phyloP scores from a whole-genome alignment of 2,888 invertebrate species.

The Coleophora flavipennella region DNA sequence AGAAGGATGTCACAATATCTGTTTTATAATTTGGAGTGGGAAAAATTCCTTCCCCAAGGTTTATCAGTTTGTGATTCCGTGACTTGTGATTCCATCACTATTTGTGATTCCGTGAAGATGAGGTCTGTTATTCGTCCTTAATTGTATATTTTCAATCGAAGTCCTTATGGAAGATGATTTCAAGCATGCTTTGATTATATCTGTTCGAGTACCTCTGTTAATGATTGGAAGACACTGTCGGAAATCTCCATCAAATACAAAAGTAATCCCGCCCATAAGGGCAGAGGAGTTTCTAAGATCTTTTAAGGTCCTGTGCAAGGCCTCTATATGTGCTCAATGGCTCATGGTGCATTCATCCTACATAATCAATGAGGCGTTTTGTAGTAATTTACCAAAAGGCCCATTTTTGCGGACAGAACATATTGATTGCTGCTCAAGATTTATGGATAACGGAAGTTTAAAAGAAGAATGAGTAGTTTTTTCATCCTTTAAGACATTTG shows the following conservation, averaged over 20 bases:
- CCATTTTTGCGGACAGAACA: constrained; percentile 21
- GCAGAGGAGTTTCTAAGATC: constrained; percentile 9
- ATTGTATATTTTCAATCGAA: constrained; percentile 10
- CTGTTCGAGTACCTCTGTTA: constrained; percentile 15
- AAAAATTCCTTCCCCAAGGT: constrained; percentile 19
- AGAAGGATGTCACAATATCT: constrained; percentile 8
- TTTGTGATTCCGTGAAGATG: constrained; percentile 15
- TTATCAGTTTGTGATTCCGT: too few relatives aligned
- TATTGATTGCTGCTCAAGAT: constrained; percentile 14
- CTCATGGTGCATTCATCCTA: too few relatives aligned
- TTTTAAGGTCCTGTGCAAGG: constrained; percentile 10
- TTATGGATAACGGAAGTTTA: constrained; percentile 13
- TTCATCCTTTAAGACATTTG: too few relatives aligned
- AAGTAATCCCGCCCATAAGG: constrained; percentile 13
- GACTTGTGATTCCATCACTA: constrained; percentile 18
- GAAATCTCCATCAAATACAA: constrained; percentile 16
- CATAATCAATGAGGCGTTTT: constrained; percentile 16
- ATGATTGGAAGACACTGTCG: constrained; percentile 16
- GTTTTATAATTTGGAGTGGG: constrained; percentile 12
- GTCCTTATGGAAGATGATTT: constrained; percentile 15
- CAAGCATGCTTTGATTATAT: constrained; percentile 14
- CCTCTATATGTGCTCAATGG: constrained; percentile 14
- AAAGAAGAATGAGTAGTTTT: too few relatives aligned
- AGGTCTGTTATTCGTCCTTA: constrained; percentile 19
- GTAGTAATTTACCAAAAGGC: constrained; percentile 25